Percentiles rank a stretch among this genome's conserved stretches.
Conservation (phyloP, 2,797 vertebrate species). For the Bradypodion pumilum region DNA sequence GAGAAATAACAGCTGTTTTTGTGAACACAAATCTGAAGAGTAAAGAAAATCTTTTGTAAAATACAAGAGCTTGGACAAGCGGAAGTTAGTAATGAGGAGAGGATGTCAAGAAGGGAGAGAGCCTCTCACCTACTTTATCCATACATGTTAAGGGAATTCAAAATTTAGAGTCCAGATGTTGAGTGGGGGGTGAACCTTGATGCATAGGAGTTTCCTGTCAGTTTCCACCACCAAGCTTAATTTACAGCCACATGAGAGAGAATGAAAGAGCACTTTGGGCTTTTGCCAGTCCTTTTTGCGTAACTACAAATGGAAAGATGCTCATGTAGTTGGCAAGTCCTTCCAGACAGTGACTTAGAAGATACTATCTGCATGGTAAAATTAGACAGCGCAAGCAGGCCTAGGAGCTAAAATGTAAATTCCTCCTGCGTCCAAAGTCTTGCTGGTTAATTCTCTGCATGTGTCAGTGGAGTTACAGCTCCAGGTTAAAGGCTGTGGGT, state of each 20-base stretch:
- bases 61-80: constrained; percentile 47
- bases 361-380: background rate
- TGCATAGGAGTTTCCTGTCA: constrained; percentile 48
- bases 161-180: constrained; percentile 54
- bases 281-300: constrained; percentile 56
- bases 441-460: background rate
- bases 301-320: background rate
- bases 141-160: constrained; percentile 54
- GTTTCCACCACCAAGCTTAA: constrained; percentile 62
- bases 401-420: constrained; percentile 1
- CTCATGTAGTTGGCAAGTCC: constrained; percentile 29
- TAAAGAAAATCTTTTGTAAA: constrained; percentile 55
- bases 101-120: constrained; percentile 57
- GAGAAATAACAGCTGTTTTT: constrained; percentile 65
- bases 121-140: constrained; percentile 65
- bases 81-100: constrained; percentile 57
- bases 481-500: background rate
- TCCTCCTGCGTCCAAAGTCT: background rate
- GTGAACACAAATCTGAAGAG: constrained; percentile 25
- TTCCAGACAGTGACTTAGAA: constrained; percentile 33
- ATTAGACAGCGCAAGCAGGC: constrained; percentile 12
- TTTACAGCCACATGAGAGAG: constrained; percentile 60
- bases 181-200: constrained; percentile 46
- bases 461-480: constrained; percentile 1
- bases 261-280: constrained; percentile 50